Evolutionary conservation across 1,140 invertebrate species (phyloP), one percentile per base, ranked within the genome.

Genomic region (Apis laboriosa): DNA sequence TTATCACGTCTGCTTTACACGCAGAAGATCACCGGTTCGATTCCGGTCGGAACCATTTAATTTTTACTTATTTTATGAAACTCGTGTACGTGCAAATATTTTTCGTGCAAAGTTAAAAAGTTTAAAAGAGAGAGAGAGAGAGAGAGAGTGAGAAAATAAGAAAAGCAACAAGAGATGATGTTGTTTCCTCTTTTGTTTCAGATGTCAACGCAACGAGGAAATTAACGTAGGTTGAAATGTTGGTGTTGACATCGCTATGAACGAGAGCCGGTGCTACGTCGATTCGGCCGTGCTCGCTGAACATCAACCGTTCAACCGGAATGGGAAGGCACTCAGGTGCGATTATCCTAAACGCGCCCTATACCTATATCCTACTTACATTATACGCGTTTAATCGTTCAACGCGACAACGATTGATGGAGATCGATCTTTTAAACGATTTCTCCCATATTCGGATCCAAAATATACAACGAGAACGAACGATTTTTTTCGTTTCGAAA

Each of bases 241-340:
- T 76, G 86, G 84, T 83, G 82, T 85, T 74, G 66, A 84, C 72
- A 66, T 84, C 88, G 87, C 84, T 84, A 92, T 92, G 91, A 92
- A 75, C 87, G 88, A 87, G 84, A 88, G 85, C 80, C 87, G 84
- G 75, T 88, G 86, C 84, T 89, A 87, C 85, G 76, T 82, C 63
- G 84, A 88, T 84, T 88, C 86, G 85, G 85, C 85, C 74, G 89
- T 90, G 86, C 85, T 91, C 77, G 80, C 79, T 84, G 88, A 92
- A 88, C 86, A 90, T 88, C 90, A 87, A 84, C 86, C 87, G 83
- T 90, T 91, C 86, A 92, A 89, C 86, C 92, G 93, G 89, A 93
- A 93, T 94, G 92, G 92, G 88, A 92, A 94, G 89, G 85, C 90
- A 89, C 86, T 93, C 90, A 93, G 93, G 93, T 94, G 84, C 73